Conservation (phyloP, 2,797 vertebrate genomes). For the Danio albolineatus region DNA sequence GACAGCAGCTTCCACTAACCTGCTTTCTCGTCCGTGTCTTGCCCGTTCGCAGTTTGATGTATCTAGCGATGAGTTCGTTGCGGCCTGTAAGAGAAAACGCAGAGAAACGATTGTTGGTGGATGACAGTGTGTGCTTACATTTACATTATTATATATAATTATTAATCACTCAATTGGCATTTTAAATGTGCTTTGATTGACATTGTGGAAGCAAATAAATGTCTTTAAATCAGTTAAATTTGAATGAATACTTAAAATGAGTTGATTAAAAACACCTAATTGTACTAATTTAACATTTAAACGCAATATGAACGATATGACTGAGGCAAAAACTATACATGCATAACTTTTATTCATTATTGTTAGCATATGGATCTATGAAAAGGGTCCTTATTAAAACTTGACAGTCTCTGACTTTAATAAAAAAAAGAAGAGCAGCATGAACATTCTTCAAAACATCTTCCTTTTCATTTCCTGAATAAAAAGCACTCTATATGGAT, state of each 20-base stretch:
- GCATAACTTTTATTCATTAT: not conserved
- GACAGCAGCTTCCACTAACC: constrained; percentile 77
- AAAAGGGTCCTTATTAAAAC: not conserved
- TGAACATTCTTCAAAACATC: not conserved
- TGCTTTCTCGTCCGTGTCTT: constrained; percentile 98
- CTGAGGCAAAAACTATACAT: not conserved
- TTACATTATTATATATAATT: no score
- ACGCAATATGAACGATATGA: not conserved
- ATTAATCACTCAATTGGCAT: not conserved
- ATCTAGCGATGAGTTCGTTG: constrained; percentile 98
- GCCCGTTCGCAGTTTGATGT: constrained; percentile 98
- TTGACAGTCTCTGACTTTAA: not conserved
- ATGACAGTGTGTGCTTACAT: not conserved
- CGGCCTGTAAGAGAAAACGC: constrained; percentile 83
- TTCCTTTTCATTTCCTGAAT: not conserved
- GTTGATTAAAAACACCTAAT: not conserved
- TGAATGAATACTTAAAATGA: not conserved
- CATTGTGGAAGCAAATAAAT: not conserved
- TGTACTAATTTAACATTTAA: not conserved
- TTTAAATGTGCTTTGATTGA: not conserved
- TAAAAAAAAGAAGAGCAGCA: not conserved
- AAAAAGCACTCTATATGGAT: not conserved
- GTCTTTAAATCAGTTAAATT: no score
- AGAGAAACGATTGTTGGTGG: constrained; percentile 30
- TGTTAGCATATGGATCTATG: not conserved